These are phyloP conservation scores for Dasypus novemcinctus DNA, from an alignment of 2,113 vertebrate genomes.

Conservation along the genomic window DNA sequence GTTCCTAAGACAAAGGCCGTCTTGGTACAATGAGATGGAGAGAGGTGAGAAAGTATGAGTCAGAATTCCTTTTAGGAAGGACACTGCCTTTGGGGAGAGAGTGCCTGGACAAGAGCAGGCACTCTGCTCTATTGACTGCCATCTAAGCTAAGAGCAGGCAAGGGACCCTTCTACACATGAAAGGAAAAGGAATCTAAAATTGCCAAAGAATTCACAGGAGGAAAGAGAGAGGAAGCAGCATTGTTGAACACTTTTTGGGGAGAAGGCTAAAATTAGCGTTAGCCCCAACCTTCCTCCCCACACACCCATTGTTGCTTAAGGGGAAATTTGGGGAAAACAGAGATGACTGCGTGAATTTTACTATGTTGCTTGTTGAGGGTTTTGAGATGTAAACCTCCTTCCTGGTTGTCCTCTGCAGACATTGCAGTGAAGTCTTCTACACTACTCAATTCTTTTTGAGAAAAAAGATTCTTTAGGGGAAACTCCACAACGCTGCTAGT, in stretches of 20 bases:
- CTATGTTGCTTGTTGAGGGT: not conserved
- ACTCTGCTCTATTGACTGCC: not conserved
- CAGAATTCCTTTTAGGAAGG: not conserved
- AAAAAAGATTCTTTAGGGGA: no score
- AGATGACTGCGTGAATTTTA: not conserved
- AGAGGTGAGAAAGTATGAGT: not conserved
- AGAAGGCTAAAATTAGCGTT: not conserved
- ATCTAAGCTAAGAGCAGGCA: not conserved
- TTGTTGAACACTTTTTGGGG: not conserved
- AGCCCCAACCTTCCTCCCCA: accelerated
- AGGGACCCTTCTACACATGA: no score
- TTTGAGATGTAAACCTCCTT: not conserved
- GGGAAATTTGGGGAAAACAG: not conserved
- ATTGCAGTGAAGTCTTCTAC: not conserved
- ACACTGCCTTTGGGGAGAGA: not conserved
- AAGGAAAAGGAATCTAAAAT: not conserved
- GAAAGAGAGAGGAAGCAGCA: not conserved
- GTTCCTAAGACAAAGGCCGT: not conserved
- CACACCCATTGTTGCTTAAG: not conserved
- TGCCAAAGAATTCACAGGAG: not conserved
- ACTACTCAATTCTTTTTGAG: not conserved
- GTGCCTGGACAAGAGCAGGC: not conserved
- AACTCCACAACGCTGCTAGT: not conserved
- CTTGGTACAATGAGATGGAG: not conserved
- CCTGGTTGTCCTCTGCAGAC: not conserved